These are phyloP conservation scores for Oreochromis niloticus DNA, from an alignment of 2,113 vertebrate species.

Conservation along the genomic window DNA sequence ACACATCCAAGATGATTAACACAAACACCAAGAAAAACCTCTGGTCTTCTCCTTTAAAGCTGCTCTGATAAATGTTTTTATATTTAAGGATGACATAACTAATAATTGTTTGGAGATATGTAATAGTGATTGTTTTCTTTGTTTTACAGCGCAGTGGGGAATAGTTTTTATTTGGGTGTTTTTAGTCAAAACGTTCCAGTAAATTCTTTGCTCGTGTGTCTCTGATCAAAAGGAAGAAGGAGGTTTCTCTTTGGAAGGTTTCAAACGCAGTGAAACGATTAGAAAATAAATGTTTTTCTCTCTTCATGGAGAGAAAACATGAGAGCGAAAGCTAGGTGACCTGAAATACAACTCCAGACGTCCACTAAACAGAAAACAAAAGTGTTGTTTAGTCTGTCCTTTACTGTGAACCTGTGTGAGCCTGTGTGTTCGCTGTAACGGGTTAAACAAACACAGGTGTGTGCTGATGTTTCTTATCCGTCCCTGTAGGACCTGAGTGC, in stretches of 20 bases:
- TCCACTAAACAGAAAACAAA: neutral
- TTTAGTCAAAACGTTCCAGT: neutral
- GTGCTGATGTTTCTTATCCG: neutral
- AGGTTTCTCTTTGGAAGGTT: neutral
- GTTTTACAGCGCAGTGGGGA: neutral
- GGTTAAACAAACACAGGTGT: neutral
- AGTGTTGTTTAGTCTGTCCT: neutral
- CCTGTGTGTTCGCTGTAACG: neutral
- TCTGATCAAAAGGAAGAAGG: neutral
- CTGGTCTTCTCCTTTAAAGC: neutral
- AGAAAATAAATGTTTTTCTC: neutral
- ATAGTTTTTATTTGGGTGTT: neutral
- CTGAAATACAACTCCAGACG: neutral
- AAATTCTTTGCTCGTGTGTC: neutral
- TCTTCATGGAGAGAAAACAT: neutral
- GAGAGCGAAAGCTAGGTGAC: neutral
- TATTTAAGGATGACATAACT: neutral
- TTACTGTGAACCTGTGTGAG: neutral
- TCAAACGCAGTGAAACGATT: neutral
- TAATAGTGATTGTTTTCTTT: neutral
- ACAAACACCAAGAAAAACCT: neutral
- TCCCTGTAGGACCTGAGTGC: constrained; percentile 76
- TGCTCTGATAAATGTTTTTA: neutral
- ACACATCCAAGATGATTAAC: neutral
- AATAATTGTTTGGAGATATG: neutral